Evolutionary conservation across 2,888 invertebrate species (phyloP).

Genomic region (Tetragonula carbonaria): DNA sequence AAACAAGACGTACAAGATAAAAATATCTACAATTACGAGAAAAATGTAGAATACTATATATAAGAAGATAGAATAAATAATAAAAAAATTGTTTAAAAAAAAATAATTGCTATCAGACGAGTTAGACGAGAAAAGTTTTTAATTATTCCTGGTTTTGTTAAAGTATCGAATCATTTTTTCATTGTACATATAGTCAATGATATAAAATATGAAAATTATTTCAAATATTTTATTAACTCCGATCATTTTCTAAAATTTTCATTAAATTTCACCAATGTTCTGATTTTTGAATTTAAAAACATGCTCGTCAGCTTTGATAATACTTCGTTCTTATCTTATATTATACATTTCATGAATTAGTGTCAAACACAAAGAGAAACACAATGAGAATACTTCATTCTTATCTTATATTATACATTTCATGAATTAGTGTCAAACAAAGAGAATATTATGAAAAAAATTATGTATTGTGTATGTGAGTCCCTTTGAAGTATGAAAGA

Average conservation of each 20-base stretch:
- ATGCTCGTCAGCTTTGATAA: not conserved
- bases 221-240: not conserved
- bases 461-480: not conserved
- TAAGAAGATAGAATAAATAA: not conserved
- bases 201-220: not conserved
- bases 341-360: not conserved
- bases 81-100: not conserved
- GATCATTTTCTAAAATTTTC: not conserved
- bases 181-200: not conserved
- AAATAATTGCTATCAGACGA: not conserved
- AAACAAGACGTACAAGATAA: not conserved
- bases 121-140: not conserved
- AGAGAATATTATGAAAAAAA: not conserved
- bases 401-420: slow-evolving; percentile 1
- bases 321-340: slow-evolving; percentile 6
- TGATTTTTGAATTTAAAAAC: not conserved
- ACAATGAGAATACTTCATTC: not conserved
- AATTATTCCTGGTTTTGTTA: not conserved
- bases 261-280: not conserved
- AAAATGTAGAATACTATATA: not conserved
- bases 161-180: not conserved
- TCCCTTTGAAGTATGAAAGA: slow-evolving; percentile 3
- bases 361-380: not conserved
- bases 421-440: not conserved
- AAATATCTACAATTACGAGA: not conserved